Evolutionary conservation across 2,113 vertebrate genomes (phyloP).

Genomic region (Psittacula cyanocephala): DNA sequence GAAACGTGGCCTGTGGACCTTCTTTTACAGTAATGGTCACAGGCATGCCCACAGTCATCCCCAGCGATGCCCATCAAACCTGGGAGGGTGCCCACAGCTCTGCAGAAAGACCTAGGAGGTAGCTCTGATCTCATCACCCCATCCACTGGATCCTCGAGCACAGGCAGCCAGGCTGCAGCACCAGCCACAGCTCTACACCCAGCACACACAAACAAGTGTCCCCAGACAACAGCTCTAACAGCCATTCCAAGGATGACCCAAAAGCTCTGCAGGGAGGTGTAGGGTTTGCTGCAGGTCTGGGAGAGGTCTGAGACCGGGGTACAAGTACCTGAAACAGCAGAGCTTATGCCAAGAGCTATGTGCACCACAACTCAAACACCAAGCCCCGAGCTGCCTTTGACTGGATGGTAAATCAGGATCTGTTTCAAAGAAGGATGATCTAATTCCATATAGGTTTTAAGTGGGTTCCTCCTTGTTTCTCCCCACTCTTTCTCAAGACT

Average conservation of each 20-base stretch:
- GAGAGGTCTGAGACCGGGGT: neutral
- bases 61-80: neutral
- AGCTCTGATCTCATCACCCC: neutral
- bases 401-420: neutral
- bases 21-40: neutral
- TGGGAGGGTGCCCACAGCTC: neutral
- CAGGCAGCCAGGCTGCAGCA: neutral
- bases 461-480: neutral
- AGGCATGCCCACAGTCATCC: neutral
- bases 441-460: neutral
- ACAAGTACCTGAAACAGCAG: neutral
- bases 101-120: neutral
- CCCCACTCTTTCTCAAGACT: neutral
- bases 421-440: neutral
- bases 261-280: neutral
- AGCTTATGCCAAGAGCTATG: neutral
- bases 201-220: neutral
- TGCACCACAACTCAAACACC: neutral
- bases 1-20: neutral
- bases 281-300: neutral
- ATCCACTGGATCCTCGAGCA: neutral
- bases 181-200: neutral
- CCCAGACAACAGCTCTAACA: neutral
- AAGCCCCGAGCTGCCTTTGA: neutral
- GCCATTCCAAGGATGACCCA: neutral